Percentiles rank a stretch among this genome's conserved stretches.
Conservation (phyloP, 1,140 invertebrate species). For the Drosophila carrolli region DNA sequence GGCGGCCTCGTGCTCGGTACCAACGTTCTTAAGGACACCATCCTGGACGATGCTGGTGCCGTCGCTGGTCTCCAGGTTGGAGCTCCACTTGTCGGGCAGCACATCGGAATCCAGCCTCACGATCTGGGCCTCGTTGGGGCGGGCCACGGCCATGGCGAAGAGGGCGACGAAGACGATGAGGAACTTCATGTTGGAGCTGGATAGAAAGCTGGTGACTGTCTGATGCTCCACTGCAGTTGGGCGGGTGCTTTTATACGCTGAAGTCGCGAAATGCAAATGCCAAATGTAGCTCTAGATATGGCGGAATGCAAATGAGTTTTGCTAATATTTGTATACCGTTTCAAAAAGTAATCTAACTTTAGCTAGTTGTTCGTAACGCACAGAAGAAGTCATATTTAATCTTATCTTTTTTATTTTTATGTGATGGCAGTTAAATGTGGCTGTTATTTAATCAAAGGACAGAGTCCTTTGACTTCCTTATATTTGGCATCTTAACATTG, state of each 20-base stretch:
- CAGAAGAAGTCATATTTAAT: background rate
- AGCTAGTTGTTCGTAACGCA: background rate
- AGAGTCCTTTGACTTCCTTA: too few species aligned
- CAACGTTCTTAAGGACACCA: conserved; percentile 6
- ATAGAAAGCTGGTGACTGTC: conserved; percentile 38
- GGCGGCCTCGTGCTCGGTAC: conserved; percentile 54
- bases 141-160: conserved; percentile 49
- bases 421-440: too few species aligned
- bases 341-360: background rate
- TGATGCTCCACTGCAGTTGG: conserved; percentile 46
- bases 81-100: conserved; percentile 8
- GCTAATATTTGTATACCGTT: background rate
- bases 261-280: conserved; percentile 19
- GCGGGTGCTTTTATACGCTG: conserved; percentile 36
- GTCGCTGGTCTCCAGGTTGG: conserved; percentile 86
- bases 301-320: background rate
- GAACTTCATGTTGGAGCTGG: conserved; percentile 60
- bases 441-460: too few species aligned
- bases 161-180: conserved; percentile 21
- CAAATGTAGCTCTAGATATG: conserved; percentile 26
- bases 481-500: too few species aligned
- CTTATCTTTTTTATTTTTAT: too few species aligned
- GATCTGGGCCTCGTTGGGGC: conserved; percentile 13
- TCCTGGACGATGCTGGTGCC: conserved; percentile 86
- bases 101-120: conserved; percentile 16